These are phyloP conservation scores for Trematomus loennbergii DNA, from an alignment of 2,113 vertebrate species.

Conservation along the genomic window DNA sequence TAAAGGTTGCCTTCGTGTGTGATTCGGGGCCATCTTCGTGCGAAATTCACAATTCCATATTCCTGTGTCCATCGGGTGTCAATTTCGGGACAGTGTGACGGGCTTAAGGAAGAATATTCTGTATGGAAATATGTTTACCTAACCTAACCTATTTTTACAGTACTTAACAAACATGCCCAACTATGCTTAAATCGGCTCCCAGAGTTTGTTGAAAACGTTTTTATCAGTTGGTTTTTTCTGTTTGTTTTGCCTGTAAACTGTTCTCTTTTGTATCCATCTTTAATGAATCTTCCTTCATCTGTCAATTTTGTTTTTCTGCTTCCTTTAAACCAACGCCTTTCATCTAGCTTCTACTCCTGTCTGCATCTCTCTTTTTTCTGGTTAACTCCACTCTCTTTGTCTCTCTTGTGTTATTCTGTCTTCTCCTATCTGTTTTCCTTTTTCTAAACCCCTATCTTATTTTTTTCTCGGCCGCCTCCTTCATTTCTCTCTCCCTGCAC, in stretches of 20 bases:
- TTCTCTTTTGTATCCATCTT: conserved; percentile 47
- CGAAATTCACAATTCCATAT: no score
- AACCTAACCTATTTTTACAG: no score
- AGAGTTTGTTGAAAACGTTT: conserved; percentile 31
- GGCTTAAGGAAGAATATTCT: no score
- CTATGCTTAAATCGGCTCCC: neutral
- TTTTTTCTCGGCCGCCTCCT: conserved; percentile 19
- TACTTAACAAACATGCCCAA: neutral
- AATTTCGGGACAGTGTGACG: no score
- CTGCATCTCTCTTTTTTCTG: conserved; percentile 18
- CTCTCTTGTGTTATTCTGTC: conserved; percentile 44
- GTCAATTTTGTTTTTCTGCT: conserved; percentile 57
- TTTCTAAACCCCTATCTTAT: conserved; percentile 15
- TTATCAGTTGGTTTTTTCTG: conserved; percentile 34
- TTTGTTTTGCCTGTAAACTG: conserved; percentile 33
- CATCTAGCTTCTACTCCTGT: conserved; percentile 49
- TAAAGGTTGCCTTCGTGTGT: no score
- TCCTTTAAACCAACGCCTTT: conserved; percentile 61
- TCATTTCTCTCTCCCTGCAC: conserved; percentile 39
- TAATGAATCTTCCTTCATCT: conserved; percentile 59
- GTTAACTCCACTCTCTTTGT: conserved; percentile 48
- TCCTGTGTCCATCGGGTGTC: no score
- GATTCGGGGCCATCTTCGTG: no score
- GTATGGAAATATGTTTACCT: no score
- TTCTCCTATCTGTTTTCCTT: conserved; percentile 32